Base-by-base conservation (phyloP, 1,140 invertebrate genomes). In the Temnothorax longispinosus region DNA sequence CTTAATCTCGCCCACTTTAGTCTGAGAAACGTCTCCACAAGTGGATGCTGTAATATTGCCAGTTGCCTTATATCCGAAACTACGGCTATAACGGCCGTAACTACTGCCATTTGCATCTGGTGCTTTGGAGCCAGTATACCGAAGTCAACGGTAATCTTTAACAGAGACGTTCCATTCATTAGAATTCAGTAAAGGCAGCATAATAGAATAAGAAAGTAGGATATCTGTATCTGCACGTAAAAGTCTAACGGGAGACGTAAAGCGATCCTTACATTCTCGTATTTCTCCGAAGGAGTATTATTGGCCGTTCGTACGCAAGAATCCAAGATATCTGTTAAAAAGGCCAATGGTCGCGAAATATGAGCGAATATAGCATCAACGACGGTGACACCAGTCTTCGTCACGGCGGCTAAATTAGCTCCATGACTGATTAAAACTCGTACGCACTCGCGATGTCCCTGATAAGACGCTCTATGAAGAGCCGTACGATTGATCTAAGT, bases 1-100 rank as follows among this genome's bases (percentile, higher is more conserved):
- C 94, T 89, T 11, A 96, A 90, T 74, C 91, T 94, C 27, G 93
- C 92, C 96, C 96, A 96, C 78, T 96, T 96, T 1, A 96, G 86
- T 32, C 91, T 90, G 10, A 96, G 93, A 78, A 96, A 96, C n/a
- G 94, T 92, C 87, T 96, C 95, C 7, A 95, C 88, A 10, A 96
- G 74, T 6, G 96, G 96, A 89, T 96, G 96, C 41, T 93, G 92
- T 7, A 96, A 89, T 18, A 96, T 90, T 67, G 93, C 86, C 47
- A 94, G 88, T 81, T 91, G 90, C 58, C 91, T 88, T 15, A 84
- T 44, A 35, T 77, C 60, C 32, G 89, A 88, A 35, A 85, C 69
- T 6, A 91, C 91, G 6, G 85, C 89, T 32, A 94, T 88, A 7
- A 95, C 60, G 7, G 94, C 91, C 44, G 58, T 89, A 10, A 95